These are phyloP conservation scores for Caenorhabditis sinica DNA, from an alignment of 2,888 invertebrate genomes.

Conservation along the genomic window DNA sequence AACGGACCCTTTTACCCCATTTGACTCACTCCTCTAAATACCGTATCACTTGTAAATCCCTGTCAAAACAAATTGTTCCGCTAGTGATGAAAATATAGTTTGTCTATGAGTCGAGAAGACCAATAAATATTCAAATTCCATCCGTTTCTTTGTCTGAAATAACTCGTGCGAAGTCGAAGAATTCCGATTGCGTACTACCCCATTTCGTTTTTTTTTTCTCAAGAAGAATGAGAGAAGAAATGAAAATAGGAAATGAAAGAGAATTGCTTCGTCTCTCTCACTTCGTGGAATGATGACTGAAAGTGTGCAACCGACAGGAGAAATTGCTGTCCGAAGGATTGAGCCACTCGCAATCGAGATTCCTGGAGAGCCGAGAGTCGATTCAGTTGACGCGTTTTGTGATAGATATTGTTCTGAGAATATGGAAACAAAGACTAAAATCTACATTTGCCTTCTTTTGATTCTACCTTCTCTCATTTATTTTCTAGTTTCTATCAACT, in stretches of 20 bases:
- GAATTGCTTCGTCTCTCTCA: slow-evolving; percentile 3
- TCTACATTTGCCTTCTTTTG: slow-evolving; percentile 54
- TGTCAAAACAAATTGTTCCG: slow-evolving; percentile 13
- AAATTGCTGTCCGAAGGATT: slow-evolving; percentile 16
- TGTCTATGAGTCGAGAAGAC: neutral
- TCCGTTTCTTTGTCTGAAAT: slow-evolving; percentile 8
- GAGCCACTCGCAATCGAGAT: slow-evolving; percentile 51
- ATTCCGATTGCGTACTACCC: slow-evolving; percentile 26
- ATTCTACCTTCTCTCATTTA: slow-evolving; percentile 59
- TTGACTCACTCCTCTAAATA: neutral
- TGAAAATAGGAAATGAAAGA: neutral
- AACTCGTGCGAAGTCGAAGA: slow-evolving; percentile 34
- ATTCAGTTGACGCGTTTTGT: slow-evolving; percentile 41
- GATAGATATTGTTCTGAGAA: slow-evolving; percentile 47
- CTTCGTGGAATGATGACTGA: slow-evolving; percentile 51
- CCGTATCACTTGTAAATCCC: slow-evolving; percentile 11
- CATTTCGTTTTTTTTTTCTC: slow-evolving; percentile 44
- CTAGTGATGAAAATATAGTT: neutral
- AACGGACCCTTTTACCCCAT: slow-evolving; percentile 32
- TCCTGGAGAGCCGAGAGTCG: slow-evolving; percentile 41
- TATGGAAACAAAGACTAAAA: slow-evolving; percentile 64
- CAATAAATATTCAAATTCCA: slow-evolving; percentile 25
- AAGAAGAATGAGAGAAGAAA: slow-evolving; percentile 20
- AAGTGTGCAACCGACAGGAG: slow-evolving; percentile 65
- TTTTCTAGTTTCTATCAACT: slow-evolving; percentile 55